These are phyloP conservation scores for Syngnathus scovelli DNA, from an alignment of 2,113 vertebrate species.

Conservation along the genomic window DNA sequence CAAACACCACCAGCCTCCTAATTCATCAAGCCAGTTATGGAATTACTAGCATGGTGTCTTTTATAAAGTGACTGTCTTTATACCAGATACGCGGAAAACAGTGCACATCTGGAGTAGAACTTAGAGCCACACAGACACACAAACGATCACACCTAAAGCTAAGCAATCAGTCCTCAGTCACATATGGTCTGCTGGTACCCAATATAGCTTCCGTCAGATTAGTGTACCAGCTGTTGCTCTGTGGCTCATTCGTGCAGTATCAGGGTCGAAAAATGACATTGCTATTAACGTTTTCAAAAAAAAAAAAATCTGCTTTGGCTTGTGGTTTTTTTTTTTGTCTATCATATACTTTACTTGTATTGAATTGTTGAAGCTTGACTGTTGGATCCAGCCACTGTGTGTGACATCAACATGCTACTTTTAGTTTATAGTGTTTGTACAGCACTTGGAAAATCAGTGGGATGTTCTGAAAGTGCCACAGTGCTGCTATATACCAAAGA, in stretches of 20 bases:
- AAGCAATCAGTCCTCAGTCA: constrained; percentile 29
- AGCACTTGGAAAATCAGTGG: constrained; percentile 30
- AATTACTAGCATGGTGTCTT: constrained; percentile 16
- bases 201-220: constrained; percentile 33
- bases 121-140: constrained; percentile 1
- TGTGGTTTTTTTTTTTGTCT: too few relatives aligned
- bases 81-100: constrained; percentile 28
- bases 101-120: constrained; percentile 35
- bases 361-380: neutral
- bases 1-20: neutral
- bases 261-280: constrained; percentile 1
- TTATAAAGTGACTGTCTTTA: constrained; percentile 21
- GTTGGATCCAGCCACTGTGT: constrained; percentile 3
- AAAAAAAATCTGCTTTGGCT: neutral
- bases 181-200: constrained; percentile 29
- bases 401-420: constrained; percentile 30
- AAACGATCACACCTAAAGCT: constrained; percentile 11
- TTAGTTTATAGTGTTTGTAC: constrained; percentile 26
- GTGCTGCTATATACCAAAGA: constrained; percentile 10
- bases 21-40: neutral
- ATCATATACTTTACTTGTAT: neutral
- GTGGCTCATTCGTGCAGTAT: neutral
- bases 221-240: constrained; percentile 3
- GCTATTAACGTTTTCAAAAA: constrained; percentile 2
- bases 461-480: neutral